Percentiles rank a stretch among this genome's conserved stretches.
These are phyloP conservation scores for Scarus forsteni DNA, from an alignment of 2,797 vertebrate species.

Conservation along the genomic window DNA sequence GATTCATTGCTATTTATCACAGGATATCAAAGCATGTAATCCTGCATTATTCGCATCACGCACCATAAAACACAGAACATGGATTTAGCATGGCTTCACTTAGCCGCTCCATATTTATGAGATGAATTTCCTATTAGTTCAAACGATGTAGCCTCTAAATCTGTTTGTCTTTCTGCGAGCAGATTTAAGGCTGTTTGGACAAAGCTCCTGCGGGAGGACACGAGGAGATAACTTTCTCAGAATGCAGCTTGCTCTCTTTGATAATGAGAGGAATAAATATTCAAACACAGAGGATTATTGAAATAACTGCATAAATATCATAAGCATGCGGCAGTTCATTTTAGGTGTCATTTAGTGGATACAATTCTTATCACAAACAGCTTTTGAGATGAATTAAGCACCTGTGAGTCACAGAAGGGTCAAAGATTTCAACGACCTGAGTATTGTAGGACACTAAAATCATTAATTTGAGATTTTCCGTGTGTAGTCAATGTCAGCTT, in stretches of 20 bases:
- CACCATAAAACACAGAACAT: conserved; percentile 47
- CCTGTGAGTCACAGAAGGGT: not conserved
- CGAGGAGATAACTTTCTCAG: conserved; percentile 12
- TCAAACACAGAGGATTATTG: not conserved
- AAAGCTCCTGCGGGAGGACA: conserved; percentile 10
- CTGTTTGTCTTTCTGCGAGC: conserved; percentile 48
- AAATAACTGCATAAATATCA: conserved; percentile 11
- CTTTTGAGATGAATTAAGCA: not conserved
- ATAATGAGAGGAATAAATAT: conserved; percentile 4
- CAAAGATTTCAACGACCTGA: not conserved
- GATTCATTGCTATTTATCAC: conserved; percentile 63
- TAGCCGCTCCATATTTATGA: conserved; percentile 51
- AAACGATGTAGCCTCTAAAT: conserved; percentile 38
- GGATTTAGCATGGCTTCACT: conserved; percentile 45
- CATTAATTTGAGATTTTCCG: not conserved
- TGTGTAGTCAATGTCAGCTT: too few species aligned
- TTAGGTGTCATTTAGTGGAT: not conserved
- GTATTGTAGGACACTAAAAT: not conserved
- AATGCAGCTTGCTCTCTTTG: conserved; percentile 12
- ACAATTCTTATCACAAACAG: not conserved
- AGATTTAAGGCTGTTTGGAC: conserved; percentile 44
- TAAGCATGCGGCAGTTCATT: not conserved
- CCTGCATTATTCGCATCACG: conserved; percentile 62
- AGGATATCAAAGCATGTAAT: conserved; percentile 53
- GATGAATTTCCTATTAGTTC: conserved; percentile 49